Evolutionary conservation across 2,797 vertebrate genomes (phyloP).

Genomic region (Sandelia bainsii): DNA sequence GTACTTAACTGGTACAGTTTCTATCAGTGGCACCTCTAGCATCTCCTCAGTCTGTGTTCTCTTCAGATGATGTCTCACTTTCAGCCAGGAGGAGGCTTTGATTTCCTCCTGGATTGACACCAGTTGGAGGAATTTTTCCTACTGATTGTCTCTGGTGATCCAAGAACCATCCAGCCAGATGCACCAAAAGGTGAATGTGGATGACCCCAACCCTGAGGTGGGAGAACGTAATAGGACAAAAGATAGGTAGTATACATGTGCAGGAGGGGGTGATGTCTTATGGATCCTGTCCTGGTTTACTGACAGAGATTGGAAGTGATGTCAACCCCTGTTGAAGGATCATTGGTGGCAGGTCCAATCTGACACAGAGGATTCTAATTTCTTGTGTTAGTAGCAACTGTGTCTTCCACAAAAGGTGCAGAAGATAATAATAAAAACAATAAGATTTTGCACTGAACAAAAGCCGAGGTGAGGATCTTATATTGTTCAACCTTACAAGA

Average conservation of each 20-base stretch:
- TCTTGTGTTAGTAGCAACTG: neutral
- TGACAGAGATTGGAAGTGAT: neutral
- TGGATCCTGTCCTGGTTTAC: neutral
- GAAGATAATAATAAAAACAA: neutral
- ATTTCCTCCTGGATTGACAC: neutral
- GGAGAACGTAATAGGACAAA: neutral
- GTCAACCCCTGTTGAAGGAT: neutral
- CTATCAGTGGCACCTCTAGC: neutral
- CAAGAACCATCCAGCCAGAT: constrained; percentile 7
- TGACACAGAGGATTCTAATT: constrained; percentile 8
- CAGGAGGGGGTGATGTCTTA: neutral
- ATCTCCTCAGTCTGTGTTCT: constrained; percentile 2
- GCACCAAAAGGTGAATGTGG: neutral
- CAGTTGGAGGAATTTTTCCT: neutral
- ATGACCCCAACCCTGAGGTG: neutral
- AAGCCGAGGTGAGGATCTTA: neutral
- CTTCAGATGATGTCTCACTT: constrained; percentile 10
- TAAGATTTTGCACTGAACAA: too few species aligned
- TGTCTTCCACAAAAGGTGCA: neutral
- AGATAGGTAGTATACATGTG: neutral
- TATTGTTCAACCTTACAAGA: too few species aligned
- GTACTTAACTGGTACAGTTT: too few species aligned
- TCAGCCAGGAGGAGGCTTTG: neutral
- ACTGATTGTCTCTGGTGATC: neutral
- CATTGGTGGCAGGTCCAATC: constrained; percentile 10